A percentile compares a stretch with the other conserved stretches of the same genome.
phyloP scores from a whole-genome alignment of 1,140 invertebrate genomes.

The Platyscapa corneri region DNA sequence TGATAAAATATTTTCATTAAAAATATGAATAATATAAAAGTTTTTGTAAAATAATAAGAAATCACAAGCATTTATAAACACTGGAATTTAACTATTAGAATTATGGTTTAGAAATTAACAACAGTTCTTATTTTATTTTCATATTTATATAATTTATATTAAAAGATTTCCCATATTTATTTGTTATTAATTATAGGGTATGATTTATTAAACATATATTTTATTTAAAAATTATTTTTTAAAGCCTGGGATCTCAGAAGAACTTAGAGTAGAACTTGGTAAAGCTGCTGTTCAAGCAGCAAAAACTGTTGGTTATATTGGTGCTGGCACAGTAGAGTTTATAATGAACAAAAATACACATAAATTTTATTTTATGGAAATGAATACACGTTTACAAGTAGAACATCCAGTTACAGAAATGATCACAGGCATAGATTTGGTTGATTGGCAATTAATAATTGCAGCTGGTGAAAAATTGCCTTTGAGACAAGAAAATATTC shows the following conservation, averaged over 20 bases:
- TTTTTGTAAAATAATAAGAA: too few species aligned
- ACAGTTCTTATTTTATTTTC: too few species aligned
- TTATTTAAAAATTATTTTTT: constrained; percentile 13
- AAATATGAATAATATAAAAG: too few species aligned
- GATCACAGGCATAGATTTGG: constrained; percentile 94
- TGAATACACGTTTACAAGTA: constrained; percentile 96
- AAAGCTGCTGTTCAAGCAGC: constrained; percentile 94
- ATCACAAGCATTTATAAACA: too few species aligned
- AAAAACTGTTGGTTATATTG: constrained; percentile 94
- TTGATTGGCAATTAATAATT: constrained; percentile 95
- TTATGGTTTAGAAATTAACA: too few species aligned
- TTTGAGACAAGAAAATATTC: constrained; percentile 85
- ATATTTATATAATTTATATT: too few species aligned
- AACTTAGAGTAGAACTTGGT: constrained; percentile 86
- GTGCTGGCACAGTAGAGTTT: constrained; percentile 97
- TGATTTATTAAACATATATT: neutral
- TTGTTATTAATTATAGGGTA: too few species aligned
- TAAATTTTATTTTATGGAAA: constrained; percentile 99
- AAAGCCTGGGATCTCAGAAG: constrained; percentile 86
- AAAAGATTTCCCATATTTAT: too few species aligned
- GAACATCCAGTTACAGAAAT: constrained; percentile 99
- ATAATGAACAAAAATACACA: constrained; percentile 88
- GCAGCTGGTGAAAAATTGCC: constrained; percentile 92
- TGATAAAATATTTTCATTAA: too few species aligned
- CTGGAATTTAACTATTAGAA: too few species aligned